phyloP scores from a whole-genome alignment of 2,888 invertebrate genomes.

The Acleris literana region DNA sequence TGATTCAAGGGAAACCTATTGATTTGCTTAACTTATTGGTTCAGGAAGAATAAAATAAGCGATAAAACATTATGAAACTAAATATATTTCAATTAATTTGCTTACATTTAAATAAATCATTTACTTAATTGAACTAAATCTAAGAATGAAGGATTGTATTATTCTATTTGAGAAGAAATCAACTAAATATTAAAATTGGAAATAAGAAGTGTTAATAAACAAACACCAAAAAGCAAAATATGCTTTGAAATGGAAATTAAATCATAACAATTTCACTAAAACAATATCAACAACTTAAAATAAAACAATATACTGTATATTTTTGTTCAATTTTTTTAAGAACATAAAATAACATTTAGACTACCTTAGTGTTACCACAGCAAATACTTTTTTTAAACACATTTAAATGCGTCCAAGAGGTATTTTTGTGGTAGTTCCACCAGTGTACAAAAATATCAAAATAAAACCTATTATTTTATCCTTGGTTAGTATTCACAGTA shows the following conservation, averaged over 20 bases:
- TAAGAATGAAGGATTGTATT: slow-evolving; percentile 17
- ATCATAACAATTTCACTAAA: slow-evolving; percentile 26
- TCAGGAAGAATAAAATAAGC: slow-evolving; percentile 12
- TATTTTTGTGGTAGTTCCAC: no score
- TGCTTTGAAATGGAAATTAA: slow-evolving; percentile 7
- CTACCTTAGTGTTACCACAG: background rate
- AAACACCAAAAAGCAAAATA: background rate
- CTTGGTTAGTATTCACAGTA: no score
- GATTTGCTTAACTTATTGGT: no score
- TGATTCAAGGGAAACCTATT: no score
- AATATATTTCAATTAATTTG: slow-evolving; percentile 42
- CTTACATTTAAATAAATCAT: slow-evolving; percentile 36
- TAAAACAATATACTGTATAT: slow-evolving; percentile 23
- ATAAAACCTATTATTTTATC: no score
- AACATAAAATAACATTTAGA: slow-evolving; percentile 12
- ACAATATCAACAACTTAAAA: slow-evolving; percentile 33
- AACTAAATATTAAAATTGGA: slow-evolving; percentile 4
- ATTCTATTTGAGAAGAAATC: slow-evolving; percentile 9
- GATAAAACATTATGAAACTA: slow-evolving; percentile 37
- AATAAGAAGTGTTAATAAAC: slow-evolving; percentile 2
- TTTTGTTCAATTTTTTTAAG: slow-evolving; percentile 3
- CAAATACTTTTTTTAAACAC: no score
- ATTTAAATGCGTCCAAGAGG: no score
- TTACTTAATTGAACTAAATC: slow-evolving; percentile 28
- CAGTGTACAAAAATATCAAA: no score